Conservation (phyloP, 2,113 vertebrate species). For the Microcebus murinus region DNA sequence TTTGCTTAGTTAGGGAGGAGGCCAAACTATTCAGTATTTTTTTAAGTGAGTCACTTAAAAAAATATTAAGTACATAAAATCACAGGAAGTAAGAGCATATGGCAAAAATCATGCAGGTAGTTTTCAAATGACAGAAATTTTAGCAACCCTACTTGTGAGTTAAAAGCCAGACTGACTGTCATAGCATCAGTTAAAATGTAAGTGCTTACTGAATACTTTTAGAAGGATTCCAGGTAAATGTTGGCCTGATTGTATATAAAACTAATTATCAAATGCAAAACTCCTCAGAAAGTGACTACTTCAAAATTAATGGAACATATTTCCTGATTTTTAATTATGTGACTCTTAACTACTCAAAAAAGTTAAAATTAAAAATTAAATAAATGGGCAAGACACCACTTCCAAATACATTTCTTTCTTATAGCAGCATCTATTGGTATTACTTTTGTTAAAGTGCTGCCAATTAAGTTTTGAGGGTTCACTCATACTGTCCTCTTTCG, state of each 20-base stretch:
- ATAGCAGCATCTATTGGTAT: background rate
- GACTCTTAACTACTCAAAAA: background rate
- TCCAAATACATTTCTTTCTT: background rate
- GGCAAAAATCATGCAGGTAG: background rate
- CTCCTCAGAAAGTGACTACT: background rate
- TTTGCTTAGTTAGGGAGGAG: background rate
- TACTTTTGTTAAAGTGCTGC: background rate
- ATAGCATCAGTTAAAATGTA: conserved; percentile 6
- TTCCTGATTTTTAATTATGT: conserved; percentile 3
- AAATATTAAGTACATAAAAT: background rate
- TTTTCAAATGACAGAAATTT: conserved; percentile 12
- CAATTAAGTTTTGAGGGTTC: background rate
- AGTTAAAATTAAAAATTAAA: background rate
- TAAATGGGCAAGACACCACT: background rate
- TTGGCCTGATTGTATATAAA: background rate
- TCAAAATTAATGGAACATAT: conserved; percentile 20
- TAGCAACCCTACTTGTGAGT: background rate
- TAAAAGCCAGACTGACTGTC: background rate
- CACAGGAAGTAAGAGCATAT: background rate
- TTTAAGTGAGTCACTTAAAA: background rate
- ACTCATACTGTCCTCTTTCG: background rate
- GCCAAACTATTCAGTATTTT: background rate
- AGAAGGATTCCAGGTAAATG: background rate
- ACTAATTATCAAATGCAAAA: conserved; percentile 22
- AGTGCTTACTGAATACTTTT: background rate